phyloP scores from a whole-genome alignment of 2,797 vertebrate species.

The Characodon lateralis region DNA sequence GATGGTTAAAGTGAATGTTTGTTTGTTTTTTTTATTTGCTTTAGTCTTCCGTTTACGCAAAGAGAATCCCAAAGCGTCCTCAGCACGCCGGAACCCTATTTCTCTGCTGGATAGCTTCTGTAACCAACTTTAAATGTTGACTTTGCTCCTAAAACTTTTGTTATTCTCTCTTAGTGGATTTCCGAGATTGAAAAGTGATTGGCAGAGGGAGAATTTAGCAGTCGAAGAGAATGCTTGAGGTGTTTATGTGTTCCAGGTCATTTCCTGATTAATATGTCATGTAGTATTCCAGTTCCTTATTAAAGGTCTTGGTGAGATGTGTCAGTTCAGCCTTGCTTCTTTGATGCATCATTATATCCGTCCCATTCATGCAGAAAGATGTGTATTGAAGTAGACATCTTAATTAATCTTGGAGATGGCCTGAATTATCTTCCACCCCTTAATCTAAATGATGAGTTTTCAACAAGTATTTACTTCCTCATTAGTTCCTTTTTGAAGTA shows the following conservation, averaged over 20 bases:
- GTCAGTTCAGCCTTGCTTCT: constrained; percentile 3
- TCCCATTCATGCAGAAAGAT: constrained; percentile 6
- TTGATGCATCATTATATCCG: constrained; percentile 18
- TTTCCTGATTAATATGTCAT: constrained; percentile 5
- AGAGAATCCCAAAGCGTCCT: not conserved
- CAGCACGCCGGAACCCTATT: not conserved
- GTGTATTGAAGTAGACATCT: not conserved
- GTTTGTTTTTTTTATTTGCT: not conserved
- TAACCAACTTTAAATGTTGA: not conserved
- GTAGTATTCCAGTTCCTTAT: not conserved
- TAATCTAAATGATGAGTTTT: constrained; percentile 5
- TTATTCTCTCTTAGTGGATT: not conserved
- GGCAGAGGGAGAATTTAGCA: not conserved
- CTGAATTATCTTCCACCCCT: not conserved
- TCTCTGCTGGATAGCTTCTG: not conserved
- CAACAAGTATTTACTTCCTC: constrained; percentile 8
- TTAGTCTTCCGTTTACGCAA: not conserved
- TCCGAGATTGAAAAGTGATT: not conserved
- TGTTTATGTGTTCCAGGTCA: constrained; percentile 13
- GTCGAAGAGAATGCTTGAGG: not conserved
- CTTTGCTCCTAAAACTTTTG: not conserved
- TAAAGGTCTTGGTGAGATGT: constrained; percentile 8
- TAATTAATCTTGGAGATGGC: constrained; percentile 1
- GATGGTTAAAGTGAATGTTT: not conserved
- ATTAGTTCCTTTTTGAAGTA: constrained; percentile 1